These are phyloP conservation scores for Mustela nigripes DNA, from an alignment of 2,113 vertebrate genomes.

Conservation along the genomic window DNA sequence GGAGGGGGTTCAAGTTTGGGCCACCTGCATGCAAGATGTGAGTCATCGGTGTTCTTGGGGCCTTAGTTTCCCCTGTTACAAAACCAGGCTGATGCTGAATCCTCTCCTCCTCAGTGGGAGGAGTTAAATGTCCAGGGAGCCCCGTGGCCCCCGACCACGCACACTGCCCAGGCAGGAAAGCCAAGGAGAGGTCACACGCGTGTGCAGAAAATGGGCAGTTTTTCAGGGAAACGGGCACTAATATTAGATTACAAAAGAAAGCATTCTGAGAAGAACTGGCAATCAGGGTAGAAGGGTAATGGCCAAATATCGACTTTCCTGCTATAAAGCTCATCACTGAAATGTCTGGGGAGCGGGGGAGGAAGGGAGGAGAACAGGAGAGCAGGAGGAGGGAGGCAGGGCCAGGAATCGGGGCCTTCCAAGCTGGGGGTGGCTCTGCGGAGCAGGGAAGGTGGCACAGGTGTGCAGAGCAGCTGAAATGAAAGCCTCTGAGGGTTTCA, in stretches of 20 bases:
- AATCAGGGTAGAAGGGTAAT: slow-evolving; percentile 36
- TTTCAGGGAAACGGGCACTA: slow-evolving; percentile 36
- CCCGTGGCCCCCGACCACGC: neutral
- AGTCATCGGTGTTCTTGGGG: neutral
- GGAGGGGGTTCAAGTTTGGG: neutral
- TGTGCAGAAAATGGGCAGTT: slow-evolving; percentile 54
- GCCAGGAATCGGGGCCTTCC: neutral
- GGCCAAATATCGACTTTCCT: slow-evolving; percentile 66
- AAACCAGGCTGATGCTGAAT: neutral
- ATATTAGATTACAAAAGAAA: slow-evolving; percentile 72
- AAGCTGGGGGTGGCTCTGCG: neutral
- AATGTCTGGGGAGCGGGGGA: neutral
- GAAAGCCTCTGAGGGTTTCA: neutral
- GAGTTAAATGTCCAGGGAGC: neutral
- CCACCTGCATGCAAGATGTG: neutral
- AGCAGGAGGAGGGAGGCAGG: neutral
- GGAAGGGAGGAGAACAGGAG: neutral
- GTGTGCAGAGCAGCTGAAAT: neutral
- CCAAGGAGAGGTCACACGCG: slow-evolving; percentile 48
- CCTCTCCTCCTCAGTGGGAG: neutral
- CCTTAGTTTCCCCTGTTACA: neutral
- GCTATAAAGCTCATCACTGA: slow-evolving; percentile 60
- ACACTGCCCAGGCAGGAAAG: neutral
- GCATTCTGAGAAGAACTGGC: slow-evolving; percentile 56
- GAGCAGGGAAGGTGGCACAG: neutral